phyloP scores from a whole-genome alignment of 1,140 invertebrate genomes.

The Hermetia illucens region DNA sequence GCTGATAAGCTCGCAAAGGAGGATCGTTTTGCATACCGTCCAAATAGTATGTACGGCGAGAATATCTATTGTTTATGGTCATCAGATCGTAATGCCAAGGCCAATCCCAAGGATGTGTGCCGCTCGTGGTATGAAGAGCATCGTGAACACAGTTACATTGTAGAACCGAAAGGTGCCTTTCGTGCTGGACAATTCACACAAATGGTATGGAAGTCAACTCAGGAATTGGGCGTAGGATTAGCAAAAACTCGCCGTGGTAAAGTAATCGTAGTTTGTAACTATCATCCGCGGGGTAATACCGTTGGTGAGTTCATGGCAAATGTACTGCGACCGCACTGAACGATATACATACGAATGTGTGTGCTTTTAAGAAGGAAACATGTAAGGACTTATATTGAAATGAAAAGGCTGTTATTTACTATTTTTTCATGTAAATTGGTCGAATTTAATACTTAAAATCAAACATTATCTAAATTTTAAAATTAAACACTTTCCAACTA shows the following conservation, averaged over 20 bases:
- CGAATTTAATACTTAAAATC: too few relatives aligned
- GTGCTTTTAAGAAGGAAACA: too few relatives aligned
- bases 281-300: slow-evolving; percentile 57
- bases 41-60: slow-evolving; percentile 42
- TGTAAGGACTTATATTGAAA: too few relatives aligned
- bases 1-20: slow-evolving; percentile 57
- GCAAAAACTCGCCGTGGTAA: slow-evolving; percentile 37
- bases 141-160: slow-evolving; percentile 43
- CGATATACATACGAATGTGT: too few relatives aligned
- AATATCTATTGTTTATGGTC: slow-evolving; percentile 52
- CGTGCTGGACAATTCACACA: slow-evolving; percentile 46
- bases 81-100: slow-evolving; percentile 46
- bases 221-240: slow-evolving; percentile 51
- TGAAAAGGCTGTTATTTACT: too few relatives aligned
- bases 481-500: too few relatives aligned
- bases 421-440: too few relatives aligned
- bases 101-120: slow-evolving; percentile 46
- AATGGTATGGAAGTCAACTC: slow-evolving; percentile 51
- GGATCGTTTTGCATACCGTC: slow-evolving; percentile 46
- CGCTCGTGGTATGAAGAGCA: slow-evolving; percentile 56
- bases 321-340: slow-evolving; percentile 28
- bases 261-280: slow-evolving; percentile 52
- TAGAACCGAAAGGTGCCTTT: slow-evolving; percentile 32
- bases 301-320: slow-evolving; percentile 48
- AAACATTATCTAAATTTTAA: too few relatives aligned